Conservation (phyloP, 2,888 invertebrate genomes). For the Tinea trinotella region DNA sequence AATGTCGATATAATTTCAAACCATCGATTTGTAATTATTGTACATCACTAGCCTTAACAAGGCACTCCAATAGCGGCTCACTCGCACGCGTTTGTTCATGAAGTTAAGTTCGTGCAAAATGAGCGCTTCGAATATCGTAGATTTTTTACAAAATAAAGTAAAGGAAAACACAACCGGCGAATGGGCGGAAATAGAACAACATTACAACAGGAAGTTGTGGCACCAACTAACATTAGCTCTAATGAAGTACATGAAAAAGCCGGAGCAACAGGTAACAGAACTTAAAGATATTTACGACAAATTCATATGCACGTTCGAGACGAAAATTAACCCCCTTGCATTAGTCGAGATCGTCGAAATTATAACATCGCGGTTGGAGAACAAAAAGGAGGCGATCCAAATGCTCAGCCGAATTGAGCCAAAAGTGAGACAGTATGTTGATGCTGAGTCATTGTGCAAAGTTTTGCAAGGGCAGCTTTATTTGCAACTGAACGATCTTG, state of each 20-base stretch:
- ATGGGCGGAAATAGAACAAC: not conserved
- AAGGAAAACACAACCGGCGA: not conserved
- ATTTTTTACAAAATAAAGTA: not conserved
- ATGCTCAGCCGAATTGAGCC: not conserved
- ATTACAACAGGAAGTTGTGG: not conserved
- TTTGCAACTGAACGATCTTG: not conserved
- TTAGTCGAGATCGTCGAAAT: not conserved
- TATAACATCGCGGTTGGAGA: not conserved
- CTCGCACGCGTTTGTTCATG: not conserved
- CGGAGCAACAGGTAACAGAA: not conserved
- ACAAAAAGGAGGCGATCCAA: not conserved
- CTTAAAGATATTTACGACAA: not conserved
- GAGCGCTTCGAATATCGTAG: not conserved
- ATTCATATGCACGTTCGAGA: not conserved
- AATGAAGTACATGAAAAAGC: not conserved
- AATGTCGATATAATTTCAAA: too few relatives aligned
- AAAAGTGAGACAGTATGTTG: not conserved
- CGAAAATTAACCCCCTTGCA: not conserved
- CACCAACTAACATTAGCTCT: not conserved
- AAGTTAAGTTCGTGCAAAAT: not conserved
- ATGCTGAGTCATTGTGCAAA: not conserved
- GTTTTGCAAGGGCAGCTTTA: not conserved
- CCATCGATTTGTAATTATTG: not conserved
- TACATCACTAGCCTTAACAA: not conserved
- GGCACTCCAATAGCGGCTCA: not conserved